Percentiles rank a stretch among this genome's conserved stretches.
Evolutionary conservation across 1,140 invertebrate genomes (phyloP).

Genomic region (Drosophila simulans): DNA sequence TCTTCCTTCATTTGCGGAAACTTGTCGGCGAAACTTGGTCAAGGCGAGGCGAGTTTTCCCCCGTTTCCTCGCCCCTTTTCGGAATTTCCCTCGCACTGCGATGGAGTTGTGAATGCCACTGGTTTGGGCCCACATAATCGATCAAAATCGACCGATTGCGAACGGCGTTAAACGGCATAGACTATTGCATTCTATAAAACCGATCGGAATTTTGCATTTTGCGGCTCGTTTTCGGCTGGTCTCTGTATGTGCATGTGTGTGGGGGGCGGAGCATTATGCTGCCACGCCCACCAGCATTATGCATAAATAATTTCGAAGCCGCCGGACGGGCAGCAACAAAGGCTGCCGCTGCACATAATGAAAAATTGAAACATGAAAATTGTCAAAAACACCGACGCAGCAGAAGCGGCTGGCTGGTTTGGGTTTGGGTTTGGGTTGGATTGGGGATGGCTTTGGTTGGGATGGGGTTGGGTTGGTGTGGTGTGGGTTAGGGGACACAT

Average conservation of each 20-base stretch:
- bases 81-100: background rate
- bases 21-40: conserved; percentile 39
- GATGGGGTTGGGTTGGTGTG: no score
- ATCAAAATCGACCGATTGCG: conserved; percentile 51
- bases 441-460: background rate
- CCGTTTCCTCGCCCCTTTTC: background rate
- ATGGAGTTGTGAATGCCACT: background rate
- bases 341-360: conserved; percentile 60
- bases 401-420: background rate
- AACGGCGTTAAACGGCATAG: conserved; percentile 44
- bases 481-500: conserved; percentile 32
- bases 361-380: conserved; percentile 83
- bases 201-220: conserved; percentile 48
- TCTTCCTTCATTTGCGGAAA: conserved; percentile 31
- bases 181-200: conserved; percentile 36
- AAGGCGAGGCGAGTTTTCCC: conserved; percentile 25
- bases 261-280: background rate
- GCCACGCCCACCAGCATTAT: conserved; percentile 56
- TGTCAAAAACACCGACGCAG: conserved; percentile 71
- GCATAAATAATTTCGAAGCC: conserved; percentile 75
- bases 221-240: conserved; percentile 18
- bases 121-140: conserved; percentile 44
- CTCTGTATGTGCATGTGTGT: background rate
- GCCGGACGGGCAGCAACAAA: conserved; percentile 44
- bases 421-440: no score